Base-by-base conservation (phyloP, 2,888 invertebrate species). In the Brachylomia viminalis region DNA sequence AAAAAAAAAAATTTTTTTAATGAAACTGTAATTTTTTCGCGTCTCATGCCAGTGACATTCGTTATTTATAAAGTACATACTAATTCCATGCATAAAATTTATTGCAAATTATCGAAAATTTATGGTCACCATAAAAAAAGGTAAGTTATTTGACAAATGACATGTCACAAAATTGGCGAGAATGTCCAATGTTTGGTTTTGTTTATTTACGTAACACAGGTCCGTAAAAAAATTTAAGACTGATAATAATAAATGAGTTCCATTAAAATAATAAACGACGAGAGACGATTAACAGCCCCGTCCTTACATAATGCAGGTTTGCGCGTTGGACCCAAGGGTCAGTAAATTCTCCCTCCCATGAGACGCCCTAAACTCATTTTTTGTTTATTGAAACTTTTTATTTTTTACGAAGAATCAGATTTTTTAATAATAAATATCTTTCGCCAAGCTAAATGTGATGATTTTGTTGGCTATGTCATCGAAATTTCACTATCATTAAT, bases 251-350 rank as follows among this genome's bases (percentile, higher is more conserved):
- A 73, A 82, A 87, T 79, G 67, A 80, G 72, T 80, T 82, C 80
- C 75, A 86, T 83, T 86, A 78, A 80, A 87, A 82, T 84, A 78
- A 86, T 86, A 77, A 84, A 86, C 54, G 82, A 78, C 52, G 74
- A 70, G 52, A 45, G 72, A 42, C 82, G 77, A 82, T 84, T 84
- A 87, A 79, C 75, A 72, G 56, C 80, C 67, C 77, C 76, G 74
- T 64, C 77, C 74, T 70, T 86, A 82, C 66, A 84, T 87, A 87
- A 86, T 84, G 80, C 79, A 87, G 73, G 74, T 65, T 72, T 84
- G 82, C n/a, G 86, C 79, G 65, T 64, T 65, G n/a, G 64, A 69
- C 80, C 83, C 78, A 74, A 73, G 80, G 71, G 76, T 78, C 81
- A 79, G 62, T 85, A 85, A 87, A 79, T 87, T 79, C 59, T 61